These are phyloP conservation scores for Hymenopus coronatus DNA, from an alignment of 2,888 invertebrate species.

Conservation along the genomic window DNA sequence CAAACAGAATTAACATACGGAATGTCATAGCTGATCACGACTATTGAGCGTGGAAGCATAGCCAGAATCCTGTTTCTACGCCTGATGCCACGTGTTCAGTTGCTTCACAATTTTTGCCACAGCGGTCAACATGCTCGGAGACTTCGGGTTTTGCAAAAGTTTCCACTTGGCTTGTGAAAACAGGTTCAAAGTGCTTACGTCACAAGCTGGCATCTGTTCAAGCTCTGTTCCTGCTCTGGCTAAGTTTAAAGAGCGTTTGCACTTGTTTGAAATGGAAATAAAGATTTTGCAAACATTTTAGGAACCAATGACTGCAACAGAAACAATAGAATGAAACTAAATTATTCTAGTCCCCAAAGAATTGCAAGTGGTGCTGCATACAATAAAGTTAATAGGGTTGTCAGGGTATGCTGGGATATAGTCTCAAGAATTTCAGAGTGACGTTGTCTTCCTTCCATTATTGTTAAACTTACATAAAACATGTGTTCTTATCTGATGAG, in stretches of 20 bases:
- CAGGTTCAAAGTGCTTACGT: not conserved
- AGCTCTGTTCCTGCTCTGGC: not conserved
- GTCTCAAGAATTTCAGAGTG: no score
- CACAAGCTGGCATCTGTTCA: not conserved
- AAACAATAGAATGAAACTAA: no score
- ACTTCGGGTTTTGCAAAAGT: not conserved
- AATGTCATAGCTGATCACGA: not conserved
- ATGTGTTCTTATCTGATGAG: no score
- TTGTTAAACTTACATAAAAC: no score
- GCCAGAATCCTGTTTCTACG: not conserved
- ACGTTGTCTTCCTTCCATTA: no score
- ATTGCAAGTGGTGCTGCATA: no score
- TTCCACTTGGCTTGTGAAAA: not conserved
- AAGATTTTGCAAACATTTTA: not conserved
- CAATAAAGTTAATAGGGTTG: no score
- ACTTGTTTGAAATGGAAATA: not conserved
- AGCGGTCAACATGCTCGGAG: not conserved
- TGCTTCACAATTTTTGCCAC: not conserved
- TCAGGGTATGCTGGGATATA: no score
- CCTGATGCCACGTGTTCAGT: not conserved
- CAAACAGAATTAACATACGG: not conserved
- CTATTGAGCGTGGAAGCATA: not conserved
- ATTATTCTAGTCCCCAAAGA: no score
- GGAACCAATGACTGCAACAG: no score
- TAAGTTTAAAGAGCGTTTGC: not conserved